Conservation (phyloP, 1,140 invertebrate genomes). For the Stegodyphus mimosarum region DNA sequence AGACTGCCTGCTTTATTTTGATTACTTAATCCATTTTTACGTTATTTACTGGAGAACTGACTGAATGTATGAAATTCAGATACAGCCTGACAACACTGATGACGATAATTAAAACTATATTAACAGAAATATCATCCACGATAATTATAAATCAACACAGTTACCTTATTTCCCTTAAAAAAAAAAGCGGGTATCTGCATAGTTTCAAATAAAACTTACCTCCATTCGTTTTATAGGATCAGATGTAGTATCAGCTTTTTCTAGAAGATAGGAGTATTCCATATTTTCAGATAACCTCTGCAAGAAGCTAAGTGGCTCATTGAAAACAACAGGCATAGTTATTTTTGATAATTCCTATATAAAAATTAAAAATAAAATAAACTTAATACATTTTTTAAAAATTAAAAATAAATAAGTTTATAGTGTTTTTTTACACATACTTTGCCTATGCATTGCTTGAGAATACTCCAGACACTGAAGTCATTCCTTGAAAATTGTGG, state of each 20-base stretch:
- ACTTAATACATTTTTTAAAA: not conserved
- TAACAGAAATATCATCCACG: too few relatives aligned
- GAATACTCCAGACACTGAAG: conserved; percentile 93
- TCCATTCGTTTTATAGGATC: conserved; percentile 81
- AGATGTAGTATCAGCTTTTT: conserved; percentile 78
- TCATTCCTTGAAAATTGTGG: conserved; percentile 88
- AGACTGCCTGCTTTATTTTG: too few relatives aligned
- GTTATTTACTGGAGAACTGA: too few relatives aligned
- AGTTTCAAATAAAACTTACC: conserved; percentile 1
- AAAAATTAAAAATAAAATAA: not conserved
- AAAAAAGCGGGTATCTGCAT: too few relatives aligned
- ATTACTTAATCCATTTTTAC: too few relatives aligned
- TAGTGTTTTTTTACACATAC: conserved; percentile 63
- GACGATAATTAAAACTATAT: too few relatives aligned
- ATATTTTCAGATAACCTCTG: conserved; percentile 95
- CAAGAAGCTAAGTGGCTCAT: conserved; percentile 95
- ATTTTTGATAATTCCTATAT: conserved; percentile 90
- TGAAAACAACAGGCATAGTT: conserved; percentile 97
- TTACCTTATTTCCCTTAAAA: too few relatives aligned
- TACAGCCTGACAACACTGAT: too few relatives aligned
- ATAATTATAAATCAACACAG: too few relatives aligned
- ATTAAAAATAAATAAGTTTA: conserved; percentile 1
- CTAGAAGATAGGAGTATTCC: conserved; percentile 90
- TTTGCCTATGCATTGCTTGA: conserved; percentile 94
- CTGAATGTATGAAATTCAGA: too few relatives aligned